A percentile compares a stretch with the other conserved stretches of the same genome.
These are phyloP conservation scores for Drosophila suzukii DNA, from an alignment of 1,140 invertebrate species.

Conservation along the genomic window DNA sequence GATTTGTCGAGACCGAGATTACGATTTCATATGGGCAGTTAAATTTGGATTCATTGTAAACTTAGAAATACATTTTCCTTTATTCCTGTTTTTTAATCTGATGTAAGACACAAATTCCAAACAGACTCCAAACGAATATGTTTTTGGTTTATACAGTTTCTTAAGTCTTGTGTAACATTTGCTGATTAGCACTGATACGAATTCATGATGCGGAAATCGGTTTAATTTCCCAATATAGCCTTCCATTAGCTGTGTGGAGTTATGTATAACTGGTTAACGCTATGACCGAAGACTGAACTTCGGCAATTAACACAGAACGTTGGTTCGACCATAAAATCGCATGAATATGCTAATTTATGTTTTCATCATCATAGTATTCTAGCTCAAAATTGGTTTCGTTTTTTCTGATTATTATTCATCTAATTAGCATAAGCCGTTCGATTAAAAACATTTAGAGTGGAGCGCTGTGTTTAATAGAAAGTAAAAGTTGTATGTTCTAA, in stretches of 20 bases:
- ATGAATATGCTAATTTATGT: constrained; percentile 42
- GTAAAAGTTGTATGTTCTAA: constrained; percentile 30
- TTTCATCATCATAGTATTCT: constrained; percentile 19
- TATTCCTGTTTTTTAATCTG: neutral
- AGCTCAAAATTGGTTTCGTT: neutral
- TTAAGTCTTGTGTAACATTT: constrained; percentile 1
- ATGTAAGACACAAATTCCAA: neutral
- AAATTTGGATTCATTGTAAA: neutral
- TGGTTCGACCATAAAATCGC: constrained; percentile 16
- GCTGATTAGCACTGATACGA: constrained; percentile 2
- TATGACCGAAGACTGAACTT: constrained; percentile 8
- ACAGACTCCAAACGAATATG: neutral
- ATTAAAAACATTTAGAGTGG: constrained; percentile 18
- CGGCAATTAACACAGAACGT: constrained; percentile 25
- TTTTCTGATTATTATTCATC: constrained; percentile 26
- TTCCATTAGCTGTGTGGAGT: constrained; percentile 8
- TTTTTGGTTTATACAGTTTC: neutral
- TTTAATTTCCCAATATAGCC: constrained; percentile 20
- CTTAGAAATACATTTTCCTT: neutral
- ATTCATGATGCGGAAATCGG: constrained; percentile 25
- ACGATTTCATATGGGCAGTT: constrained; percentile 5
- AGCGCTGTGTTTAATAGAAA: constrained; percentile 6
- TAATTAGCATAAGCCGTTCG: constrained; percentile 31
- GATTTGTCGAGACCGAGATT: constrained; percentile 33
- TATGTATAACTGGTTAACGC: constrained; percentile 29